phyloP scores from a whole-genome alignment of 2,113 vertebrate genomes.

The Vulpes ferrilata region DNA sequence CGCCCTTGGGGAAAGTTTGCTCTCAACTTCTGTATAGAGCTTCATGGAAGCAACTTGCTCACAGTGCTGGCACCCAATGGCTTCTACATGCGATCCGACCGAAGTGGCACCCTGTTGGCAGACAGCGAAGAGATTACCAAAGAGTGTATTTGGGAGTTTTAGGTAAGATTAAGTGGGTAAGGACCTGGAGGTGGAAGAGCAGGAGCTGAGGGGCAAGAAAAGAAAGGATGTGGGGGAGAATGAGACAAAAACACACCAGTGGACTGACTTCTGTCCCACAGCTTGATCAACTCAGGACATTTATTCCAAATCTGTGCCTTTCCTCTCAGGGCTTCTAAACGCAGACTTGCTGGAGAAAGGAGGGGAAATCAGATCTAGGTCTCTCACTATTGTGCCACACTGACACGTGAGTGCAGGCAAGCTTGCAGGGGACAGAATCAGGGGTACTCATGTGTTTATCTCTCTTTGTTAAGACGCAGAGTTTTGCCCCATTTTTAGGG shows the following conservation, averaged over 20 bases:
- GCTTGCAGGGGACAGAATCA: not conserved
- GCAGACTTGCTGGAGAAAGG: not conserved
- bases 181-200: not conserved
- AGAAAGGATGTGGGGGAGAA: not conserved
- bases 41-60: slow-evolving; percentile 82
- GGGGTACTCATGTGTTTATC: not conserved
- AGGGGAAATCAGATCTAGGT: not conserved
- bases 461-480: not conserved
- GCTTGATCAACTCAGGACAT: not conserved
- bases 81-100: slow-evolving; percentile 79
- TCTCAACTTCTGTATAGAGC: slow-evolving; percentile 85
- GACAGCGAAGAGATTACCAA: slow-evolving; percentile 75
- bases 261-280: not conserved
- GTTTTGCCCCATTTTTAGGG: not conserved
- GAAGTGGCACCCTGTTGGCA: slow-evolving; percentile 78
- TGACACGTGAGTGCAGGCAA: not conserved
- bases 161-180: slow-evolving; percentile 55
- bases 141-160: slow-evolving; percentile 87
- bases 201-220: not conserved
- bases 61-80: slow-evolving; percentile 83
- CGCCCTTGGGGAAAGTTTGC: slow-evolving; percentile 82
- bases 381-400: not conserved
- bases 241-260: not conserved
- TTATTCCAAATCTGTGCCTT: not conserved
- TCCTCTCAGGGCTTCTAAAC: not conserved